Percentiles rank a stretch among this genome's conserved stretches.
These are phyloP conservation scores for Tupiocoris notatus DNA, from an alignment of 2,888 invertebrate genomes.

Conservation along the genomic window DNA sequence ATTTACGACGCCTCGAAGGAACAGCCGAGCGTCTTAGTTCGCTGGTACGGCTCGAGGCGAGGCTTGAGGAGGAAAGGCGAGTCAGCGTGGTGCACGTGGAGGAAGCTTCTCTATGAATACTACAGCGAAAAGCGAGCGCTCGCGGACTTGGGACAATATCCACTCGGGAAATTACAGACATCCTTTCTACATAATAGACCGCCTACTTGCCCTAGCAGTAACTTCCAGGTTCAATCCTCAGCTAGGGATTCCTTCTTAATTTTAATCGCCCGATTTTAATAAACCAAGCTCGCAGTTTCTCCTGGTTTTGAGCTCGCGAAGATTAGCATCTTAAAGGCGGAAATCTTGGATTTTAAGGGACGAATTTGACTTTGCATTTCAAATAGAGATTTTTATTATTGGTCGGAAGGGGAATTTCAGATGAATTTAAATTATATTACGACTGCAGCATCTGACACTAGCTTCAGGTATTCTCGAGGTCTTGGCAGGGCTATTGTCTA, in stretches of 20 bases:
- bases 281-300: not conserved
- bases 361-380: not conserved
- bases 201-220: conserved; percentile 25
- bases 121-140: not conserved
- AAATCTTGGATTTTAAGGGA: not conserved
- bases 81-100: not conserved
- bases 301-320: not conserved
- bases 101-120: conserved; percentile 39
- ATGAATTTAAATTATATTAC: too few relatives aligned
- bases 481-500: too few relatives aligned
- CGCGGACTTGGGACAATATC: conserved; percentile 42
- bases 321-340: not conserved
- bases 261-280: conserved; percentile 33
- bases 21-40: conserved; percentile 25
- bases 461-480: too few relatives aligned
- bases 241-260: conserved; percentile 27
- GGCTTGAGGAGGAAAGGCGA: not conserved
- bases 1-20: conserved; percentile 19
- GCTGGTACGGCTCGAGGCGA: not conserved
- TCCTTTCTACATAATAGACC: conserved; percentile 40
- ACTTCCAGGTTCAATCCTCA: not conserved
- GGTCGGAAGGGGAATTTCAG: too few relatives aligned
- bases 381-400: not conserved
- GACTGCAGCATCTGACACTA: too few relatives aligned
- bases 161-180: conserved; percentile 44